These are phyloP conservation scores for Gryon sp. DNA, from an alignment of 1,140 invertebrate species.

Conservation along the genomic window DNA sequence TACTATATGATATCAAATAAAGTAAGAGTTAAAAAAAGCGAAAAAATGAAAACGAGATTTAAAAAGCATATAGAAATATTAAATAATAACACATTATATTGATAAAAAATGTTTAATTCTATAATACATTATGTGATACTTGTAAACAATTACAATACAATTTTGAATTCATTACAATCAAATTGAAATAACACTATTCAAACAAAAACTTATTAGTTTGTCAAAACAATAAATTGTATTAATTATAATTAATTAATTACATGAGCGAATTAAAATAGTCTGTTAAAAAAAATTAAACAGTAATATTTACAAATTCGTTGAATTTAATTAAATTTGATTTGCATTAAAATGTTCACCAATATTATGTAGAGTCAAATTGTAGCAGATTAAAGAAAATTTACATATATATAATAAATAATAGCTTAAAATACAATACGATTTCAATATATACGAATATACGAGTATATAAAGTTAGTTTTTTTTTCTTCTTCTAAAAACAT, in stretches of 20 bases:
- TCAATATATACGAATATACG: slow-evolving; percentile 22
- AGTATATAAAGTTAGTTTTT: slow-evolving; percentile 24
- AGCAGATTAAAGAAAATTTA: slow-evolving; percentile 11
- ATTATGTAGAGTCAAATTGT: slow-evolving; percentile 10
- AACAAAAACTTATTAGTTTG: too few species aligned
- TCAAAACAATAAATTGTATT: too few species aligned
- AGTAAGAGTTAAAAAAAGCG: too few species aligned
- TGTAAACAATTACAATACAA: slow-evolving; percentile 44
- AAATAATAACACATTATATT: slow-evolving; percentile 6
- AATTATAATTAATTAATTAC: too few species aligned
- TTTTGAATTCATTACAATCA: slow-evolving; percentile 36
- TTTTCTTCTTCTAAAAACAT: slow-evolving; percentile 25
- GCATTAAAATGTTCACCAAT: slow-evolving; percentile 8
- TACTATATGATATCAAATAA: too few species aligned
- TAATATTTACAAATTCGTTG: slow-evolving; percentile 37
- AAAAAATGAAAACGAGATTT: background rate
- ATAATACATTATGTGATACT: slow-evolving; percentile 46
- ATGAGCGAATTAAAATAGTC: slow-evolving; percentile 13
- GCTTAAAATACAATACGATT: slow-evolving; percentile 15
- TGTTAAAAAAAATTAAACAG: slow-evolving; percentile 12
- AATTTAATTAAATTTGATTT: slow-evolving; percentile 9
- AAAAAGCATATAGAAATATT: background rate
- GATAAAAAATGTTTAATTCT: slow-evolving; percentile 57
- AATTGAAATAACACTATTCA: slow-evolving; percentile 18
- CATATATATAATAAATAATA: slow-evolving; percentile 44